A percentile compares a stretch with the other conserved stretches of the same genome.
Conservation (phyloP, 2,797 vertebrate genomes). For the Percopsis omiscomaycus region DNA sequence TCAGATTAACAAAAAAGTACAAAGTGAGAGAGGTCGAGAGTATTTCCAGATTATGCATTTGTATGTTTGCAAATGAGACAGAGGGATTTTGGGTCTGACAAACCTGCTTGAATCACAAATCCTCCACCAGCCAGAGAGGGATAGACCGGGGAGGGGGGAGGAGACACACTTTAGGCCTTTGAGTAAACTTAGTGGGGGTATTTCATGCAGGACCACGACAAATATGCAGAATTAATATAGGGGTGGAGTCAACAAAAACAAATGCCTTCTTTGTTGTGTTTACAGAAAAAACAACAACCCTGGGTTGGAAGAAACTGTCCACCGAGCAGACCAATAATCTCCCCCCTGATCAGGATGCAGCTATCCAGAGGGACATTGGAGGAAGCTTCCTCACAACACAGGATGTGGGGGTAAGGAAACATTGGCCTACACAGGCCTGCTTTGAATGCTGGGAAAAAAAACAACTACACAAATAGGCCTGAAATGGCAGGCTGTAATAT, state of each 20-base stretch:
- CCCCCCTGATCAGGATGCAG: constrained; percentile 73
- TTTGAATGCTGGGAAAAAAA: constrained; percentile 54
- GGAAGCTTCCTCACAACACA: constrained; percentile 74
- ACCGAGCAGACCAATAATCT: constrained; percentile 48
- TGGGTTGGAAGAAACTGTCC: constrained; percentile 44
- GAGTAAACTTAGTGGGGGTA: too few species aligned
- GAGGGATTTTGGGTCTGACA: too few species aligned
- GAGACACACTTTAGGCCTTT: too few species aligned
- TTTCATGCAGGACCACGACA: neutral
- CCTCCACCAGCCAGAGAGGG: too few species aligned
- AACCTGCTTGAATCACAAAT: too few species aligned
- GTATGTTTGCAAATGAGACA: too few species aligned
- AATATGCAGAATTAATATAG: neutral
- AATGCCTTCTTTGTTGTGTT: neutral
- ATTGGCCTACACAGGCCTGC: constrained; percentile 47
- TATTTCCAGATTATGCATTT: neutral
- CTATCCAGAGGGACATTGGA: constrained; percentile 64
- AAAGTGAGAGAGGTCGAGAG: neutral
- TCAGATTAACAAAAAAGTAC: neutral
- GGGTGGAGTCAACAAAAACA: constrained; percentile 5
- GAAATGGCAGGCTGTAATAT: constrained; percentile 10
- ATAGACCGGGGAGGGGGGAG: too few species aligned
- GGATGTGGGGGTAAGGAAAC: constrained; percentile 69
- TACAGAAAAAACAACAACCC: constrained; percentile 15
- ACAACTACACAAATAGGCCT: constrained; percentile 2